Evolutionary conservation across 1,140 invertebrate genomes (phyloP), one percentile per base, ranked within the genome.

Genomic region (Stenopsyche tienmushanensis): DNA sequence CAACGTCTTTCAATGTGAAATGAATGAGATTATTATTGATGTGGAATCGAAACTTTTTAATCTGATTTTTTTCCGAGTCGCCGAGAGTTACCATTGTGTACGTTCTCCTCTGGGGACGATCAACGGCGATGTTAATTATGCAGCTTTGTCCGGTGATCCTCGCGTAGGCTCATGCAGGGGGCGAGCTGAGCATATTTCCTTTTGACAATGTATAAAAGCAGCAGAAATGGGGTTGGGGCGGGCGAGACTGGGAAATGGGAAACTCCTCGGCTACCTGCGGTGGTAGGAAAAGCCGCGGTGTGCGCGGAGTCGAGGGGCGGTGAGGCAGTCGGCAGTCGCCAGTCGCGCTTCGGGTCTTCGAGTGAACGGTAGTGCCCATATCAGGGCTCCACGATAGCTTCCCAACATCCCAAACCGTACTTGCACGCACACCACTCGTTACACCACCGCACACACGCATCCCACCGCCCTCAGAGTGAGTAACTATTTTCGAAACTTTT

Each of bases 301-400:
- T 34, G 57, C 42, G 57, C 15, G 21, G 24, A 23, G 42, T 20
- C 41, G 3, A 15, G 5, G 39, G 2, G 24, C 3, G 24, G 23
- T 8, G 24, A 9, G 41, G 63, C 55, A 20, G n/a, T 55, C 29
- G 26, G 42, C 15, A 15, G 42, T 13, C 8, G 18, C 41, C 64
- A 66, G 64, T 66, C 64, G 47, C 49, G 64, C 54, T 57, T 23
- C 64, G 64, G 64, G 29, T 21, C 55, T 26, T 21, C 45, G 15
- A 10, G 47, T 26, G 64, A 42, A 18, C 57, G 64, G 64, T 60
- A 23, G 55, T 57, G 34, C 20, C 44, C 42, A 34, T 25, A 20
- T 24, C 41, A 39, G 1, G 53, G 25, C 47, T 29, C 54, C 54
- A 57, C 39, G 18, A 57, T 57, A 57, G 54, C 26, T 26, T 57